Conservation (phyloP, 2,888 invertebrate species). For the Acleris cristana region DNA sequence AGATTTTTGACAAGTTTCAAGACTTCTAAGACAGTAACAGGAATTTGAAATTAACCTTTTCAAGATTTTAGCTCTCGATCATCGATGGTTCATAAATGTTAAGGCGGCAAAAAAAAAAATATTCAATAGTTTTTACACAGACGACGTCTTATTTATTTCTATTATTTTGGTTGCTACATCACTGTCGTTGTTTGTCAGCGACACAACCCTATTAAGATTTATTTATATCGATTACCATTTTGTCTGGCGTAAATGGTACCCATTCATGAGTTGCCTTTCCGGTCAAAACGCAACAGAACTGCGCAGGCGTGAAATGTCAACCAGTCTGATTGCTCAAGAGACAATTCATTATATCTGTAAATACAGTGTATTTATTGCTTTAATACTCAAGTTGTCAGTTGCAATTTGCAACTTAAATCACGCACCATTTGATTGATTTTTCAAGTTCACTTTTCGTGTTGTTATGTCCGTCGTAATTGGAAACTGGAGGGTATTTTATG, state of each 20-base stretch:
- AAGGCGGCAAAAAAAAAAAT: too few species aligned
- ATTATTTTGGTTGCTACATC: too few species aligned
- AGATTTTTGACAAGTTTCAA: too few species aligned
- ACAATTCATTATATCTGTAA: conserved; percentile 14
- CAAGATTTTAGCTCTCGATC: too few species aligned
- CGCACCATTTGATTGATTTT: background rate
- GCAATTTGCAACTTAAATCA: background rate
- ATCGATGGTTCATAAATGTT: too few species aligned
- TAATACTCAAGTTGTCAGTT: background rate
- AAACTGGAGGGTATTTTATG: background rate
- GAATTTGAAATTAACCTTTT: too few species aligned
- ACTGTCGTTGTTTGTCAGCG: too few species aligned
- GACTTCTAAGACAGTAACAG: too few species aligned
- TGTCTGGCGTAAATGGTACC: conserved; percentile 9
- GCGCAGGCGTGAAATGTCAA: conserved; percentile 35
- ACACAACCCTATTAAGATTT: background rate
- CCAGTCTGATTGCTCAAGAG: conserved; percentile 26
- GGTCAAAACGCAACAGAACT: conserved; percentile 18
- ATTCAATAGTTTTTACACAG: too few species aligned
- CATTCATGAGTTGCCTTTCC: conserved; percentile 32
- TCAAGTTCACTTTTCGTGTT: background rate
- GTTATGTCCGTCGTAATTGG: background rate
- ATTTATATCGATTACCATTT: background rate
- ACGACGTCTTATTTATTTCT: too few species aligned
- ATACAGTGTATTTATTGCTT: background rate